Evolutionary conservation across 2,113 vertebrate species (phyloP), one percentile per base, ranked within the genome.

Genomic region (Melanostigma gelatinosum): DNA sequence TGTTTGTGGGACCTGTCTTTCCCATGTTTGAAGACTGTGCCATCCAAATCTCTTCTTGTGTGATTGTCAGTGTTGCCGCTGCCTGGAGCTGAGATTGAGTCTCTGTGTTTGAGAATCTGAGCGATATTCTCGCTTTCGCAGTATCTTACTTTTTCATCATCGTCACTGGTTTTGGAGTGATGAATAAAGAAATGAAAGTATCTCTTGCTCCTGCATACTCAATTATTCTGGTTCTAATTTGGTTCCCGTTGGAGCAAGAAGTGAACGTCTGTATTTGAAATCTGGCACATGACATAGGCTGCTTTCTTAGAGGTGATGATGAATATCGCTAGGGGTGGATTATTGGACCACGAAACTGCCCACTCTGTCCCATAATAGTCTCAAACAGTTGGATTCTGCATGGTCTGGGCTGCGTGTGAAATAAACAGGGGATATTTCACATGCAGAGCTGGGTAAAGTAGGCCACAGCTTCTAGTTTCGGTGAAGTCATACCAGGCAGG

Each of bases 1-100:
- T 95, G 91, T 94, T 93, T 94, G 84, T 87, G 64, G 80, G 83
- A 77, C 69, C 44, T 68, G 58, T 34, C 55, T 64, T 64, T 52
- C 38, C 76, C 66, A 72, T 52, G 34, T 80, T 77, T 75, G 72
- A 75, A 83, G 64, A 76, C 32, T 55, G 54, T 78, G 75, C 73
- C 70, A 85, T 84, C 86, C 61, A 81, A 76, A 87, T 85, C 76
- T 82, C 10, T 69, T 72, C 57, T 77, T 72, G 80, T 67, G 69
- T 82, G 68, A 81, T 66, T 74, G 66, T 76, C 79, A 52, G 69
- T 83, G 61, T 76, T 79, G 72, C 66, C 62, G 44, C 54, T 61
- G 75, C 80, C 46, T 42, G 50, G 34, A 83, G 70, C 71, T 64
- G n/a, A 80, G 60, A 69, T 61, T 67, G 55, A 12, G 18, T 74